These are phyloP conservation scores for Oryzias sinensis DNA, from an alignment of 2,797 vertebrate species.

Conservation along the genomic window DNA sequence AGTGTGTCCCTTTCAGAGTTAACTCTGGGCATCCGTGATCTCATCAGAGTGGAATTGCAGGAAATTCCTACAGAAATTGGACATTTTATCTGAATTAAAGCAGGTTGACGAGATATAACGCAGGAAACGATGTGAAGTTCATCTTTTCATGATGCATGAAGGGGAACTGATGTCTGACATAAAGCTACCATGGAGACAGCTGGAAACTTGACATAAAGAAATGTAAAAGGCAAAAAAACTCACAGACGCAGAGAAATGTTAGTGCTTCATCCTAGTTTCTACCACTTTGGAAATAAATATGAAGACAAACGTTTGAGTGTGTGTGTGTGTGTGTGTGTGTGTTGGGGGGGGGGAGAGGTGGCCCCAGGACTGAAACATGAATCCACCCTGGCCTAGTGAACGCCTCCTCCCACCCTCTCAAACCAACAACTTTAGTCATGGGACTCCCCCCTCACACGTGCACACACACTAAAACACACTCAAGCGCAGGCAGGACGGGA, in stretches of 20 bases:
- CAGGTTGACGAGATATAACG: slow-evolving; percentile 2
- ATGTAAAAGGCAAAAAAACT: not conserved
- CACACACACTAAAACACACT: slow-evolving; percentile 9
- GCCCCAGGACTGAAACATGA: slow-evolving; percentile 63
- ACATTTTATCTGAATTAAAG: slow-evolving; percentile 1
- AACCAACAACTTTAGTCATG: slow-evolving; percentile 46
- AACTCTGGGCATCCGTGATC: too few species aligned
- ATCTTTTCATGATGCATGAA: not conserved
- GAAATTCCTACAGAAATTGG: slow-evolving; percentile 3
- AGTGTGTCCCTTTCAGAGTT: too few species aligned
- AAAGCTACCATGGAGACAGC: slow-evolving; percentile 39
- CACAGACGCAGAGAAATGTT: slow-evolving; percentile 18
- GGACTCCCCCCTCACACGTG: slow-evolving; percentile 40
- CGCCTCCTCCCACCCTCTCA: slow-evolving; percentile 40
- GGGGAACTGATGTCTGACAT: slow-evolving; percentile 6
- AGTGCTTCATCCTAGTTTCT: slow-evolving; percentile 20
- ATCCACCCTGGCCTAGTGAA: slow-evolving; percentile 62
- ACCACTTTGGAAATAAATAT: slow-evolving; percentile 48
- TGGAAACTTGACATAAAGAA: slow-evolving; percentile 32
- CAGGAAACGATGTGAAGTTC: not conserved
- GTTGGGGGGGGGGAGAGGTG: slow-evolving; percentile 11
- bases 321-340: too few species aligned
- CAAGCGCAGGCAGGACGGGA: slow-evolving; percentile 24
- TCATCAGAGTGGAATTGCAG: too few species aligned
- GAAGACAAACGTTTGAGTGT: slow-evolving; percentile 32